These are phyloP conservation scores for Micoletzkya japonica DNA, from an alignment of 2,888 invertebrate species.

Conservation along the genomic window DNA sequence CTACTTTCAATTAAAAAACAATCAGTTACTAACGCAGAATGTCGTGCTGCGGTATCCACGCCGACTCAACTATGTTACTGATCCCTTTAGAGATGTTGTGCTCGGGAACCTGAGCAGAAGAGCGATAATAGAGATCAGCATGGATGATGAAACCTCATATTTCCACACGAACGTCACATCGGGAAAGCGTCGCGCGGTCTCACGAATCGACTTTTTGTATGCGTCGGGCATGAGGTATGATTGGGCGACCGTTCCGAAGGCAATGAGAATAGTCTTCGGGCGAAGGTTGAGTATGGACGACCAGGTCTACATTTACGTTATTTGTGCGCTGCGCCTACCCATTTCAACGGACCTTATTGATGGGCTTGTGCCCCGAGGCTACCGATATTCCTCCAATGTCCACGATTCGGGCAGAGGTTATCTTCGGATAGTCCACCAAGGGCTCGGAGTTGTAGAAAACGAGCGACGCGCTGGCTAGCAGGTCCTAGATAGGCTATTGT, in stretches of 20 bases:
- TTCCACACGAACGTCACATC: too few species aligned
- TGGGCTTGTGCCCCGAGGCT: background rate
- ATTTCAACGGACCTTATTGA: conserved; percentile 10
- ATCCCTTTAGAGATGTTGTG: background rate
- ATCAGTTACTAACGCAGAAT: background rate
- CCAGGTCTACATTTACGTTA: too few species aligned
- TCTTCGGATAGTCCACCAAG: conserved; percentile 16
- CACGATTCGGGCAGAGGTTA: conserved; percentile 5
- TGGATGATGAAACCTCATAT: too few species aligned
- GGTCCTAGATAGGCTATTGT: background rate
- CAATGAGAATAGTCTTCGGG: too few species aligned
- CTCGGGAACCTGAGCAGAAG: background rate
- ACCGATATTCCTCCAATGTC: conserved; percentile 18
- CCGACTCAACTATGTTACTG: background rate
- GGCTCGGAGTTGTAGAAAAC: conserved; percentile 15
- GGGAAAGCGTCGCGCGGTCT: too few species aligned
- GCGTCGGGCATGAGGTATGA: too few species aligned
- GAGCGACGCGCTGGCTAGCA: background rate
- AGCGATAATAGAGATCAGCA: too few species aligned
- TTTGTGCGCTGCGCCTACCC: too few species aligned
- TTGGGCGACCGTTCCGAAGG: too few species aligned
- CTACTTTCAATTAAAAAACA: background rate
- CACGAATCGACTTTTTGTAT: too few species aligned
- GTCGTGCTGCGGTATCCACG: background rate
- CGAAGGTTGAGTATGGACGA: too few species aligned